phyloP scores from a whole-genome alignment of 1,140 invertebrate species.

The Druon quercuslanigerum region DNA sequence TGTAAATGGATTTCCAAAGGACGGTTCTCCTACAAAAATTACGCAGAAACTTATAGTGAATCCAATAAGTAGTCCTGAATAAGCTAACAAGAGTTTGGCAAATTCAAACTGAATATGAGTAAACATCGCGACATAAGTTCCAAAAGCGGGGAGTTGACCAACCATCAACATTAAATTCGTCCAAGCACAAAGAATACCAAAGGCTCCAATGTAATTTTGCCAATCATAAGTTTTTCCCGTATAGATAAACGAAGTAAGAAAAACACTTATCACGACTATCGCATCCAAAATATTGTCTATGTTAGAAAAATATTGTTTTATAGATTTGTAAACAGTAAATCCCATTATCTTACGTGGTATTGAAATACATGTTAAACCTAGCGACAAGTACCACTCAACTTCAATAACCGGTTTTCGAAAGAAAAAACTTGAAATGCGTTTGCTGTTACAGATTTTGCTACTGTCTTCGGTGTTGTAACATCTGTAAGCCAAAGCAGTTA shows the following conservation, averaged over 20 bases:
- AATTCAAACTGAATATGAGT: constrained; percentile 81
- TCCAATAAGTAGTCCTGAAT: constrained; percentile 79
- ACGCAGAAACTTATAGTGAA: constrained; percentile 82
- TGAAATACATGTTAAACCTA: constrained; percentile 76
- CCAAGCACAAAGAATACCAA: constrained; percentile 80
- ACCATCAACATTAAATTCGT: constrained; percentile 81
- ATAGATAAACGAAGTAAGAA: constrained; percentile 74
- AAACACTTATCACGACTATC: constrained; percentile 78
- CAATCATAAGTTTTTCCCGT: constrained; percentile 75
- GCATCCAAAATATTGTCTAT: constrained; percentile 80
- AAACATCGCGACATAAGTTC: constrained; percentile 82
- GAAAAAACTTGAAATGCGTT: constrained; percentile 73
- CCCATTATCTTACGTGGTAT: constrained; percentile 78
- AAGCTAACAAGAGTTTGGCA: constrained; percentile 79
- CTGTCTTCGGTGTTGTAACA: constrained; percentile 69
- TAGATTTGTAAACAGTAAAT: constrained; percentile 77
- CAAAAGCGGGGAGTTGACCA: constrained; percentile 80
- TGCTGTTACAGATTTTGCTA: constrained; percentile 74
- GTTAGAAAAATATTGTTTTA: constrained; percentile 78
- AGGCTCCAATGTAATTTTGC: constrained; percentile 81
- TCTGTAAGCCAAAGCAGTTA: constrained; percentile 75
- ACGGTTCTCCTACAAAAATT: constrained; percentile 79
- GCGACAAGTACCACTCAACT: constrained; percentile 77
- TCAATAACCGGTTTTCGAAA: constrained; percentile 74
- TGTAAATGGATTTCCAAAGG: constrained; percentile 78